A percentile compares a stretch with the other conserved stretches of the same genome.
phyloP scores from a whole-genome alignment of 2,797 vertebrate species.

The Halcyon chelicuti region DNA sequence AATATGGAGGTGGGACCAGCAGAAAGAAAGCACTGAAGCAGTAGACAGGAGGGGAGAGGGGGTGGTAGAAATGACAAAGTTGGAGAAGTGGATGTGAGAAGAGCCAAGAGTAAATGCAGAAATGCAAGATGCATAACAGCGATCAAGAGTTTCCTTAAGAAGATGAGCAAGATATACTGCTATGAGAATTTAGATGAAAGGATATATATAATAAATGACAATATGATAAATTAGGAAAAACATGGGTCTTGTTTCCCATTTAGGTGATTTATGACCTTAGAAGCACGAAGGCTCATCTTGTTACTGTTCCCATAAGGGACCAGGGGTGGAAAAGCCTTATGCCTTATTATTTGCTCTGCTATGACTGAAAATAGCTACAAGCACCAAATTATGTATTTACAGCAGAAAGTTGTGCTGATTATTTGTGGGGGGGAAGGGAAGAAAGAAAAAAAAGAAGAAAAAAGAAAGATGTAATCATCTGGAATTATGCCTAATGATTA shows the following conservation, averaged over 20 bases:
- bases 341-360: background rate
- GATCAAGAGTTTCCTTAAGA: background rate
- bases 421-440: fast-evolving
- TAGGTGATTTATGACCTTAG: conserved; percentile 39
- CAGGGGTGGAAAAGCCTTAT: background rate
- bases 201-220: conserved; percentile 32
- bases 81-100: background rate
- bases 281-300: background rate
- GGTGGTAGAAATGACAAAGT: background rate
- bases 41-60: background rate
- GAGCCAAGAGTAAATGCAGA: background rate
- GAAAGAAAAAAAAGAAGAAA: background rate
- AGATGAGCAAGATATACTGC: background rate
- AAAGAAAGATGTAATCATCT: background rate
- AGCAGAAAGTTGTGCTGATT: background rate
- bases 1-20: background rate
- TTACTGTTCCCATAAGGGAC: background rate
- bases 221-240: conserved; percentile 46
- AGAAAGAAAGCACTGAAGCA: background rate
- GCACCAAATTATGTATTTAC: background rate
- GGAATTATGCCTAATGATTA: background rate
- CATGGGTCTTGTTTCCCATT: conserved; percentile 22
- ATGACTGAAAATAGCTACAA: background rate
- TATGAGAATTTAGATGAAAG: conserved; percentile 6
- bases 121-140: background rate